Base-by-base conservation (phyloP, 1,140 invertebrate species). In the Frieseomelitta varia region DNA sequence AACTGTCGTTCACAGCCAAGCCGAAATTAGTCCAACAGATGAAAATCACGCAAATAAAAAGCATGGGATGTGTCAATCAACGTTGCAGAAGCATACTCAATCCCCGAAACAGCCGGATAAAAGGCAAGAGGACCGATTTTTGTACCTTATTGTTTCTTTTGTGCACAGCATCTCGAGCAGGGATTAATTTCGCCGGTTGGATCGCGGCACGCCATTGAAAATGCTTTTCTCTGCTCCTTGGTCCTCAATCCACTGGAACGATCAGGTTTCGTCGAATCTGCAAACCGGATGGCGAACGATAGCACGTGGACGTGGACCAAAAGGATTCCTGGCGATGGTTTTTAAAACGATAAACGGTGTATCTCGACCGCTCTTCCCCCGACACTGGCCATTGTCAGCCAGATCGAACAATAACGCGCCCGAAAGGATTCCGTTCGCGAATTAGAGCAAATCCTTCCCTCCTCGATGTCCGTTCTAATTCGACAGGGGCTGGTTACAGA, bases 391-490 rank as follows among this genome's bases (percentile, higher is more conserved):
- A 92, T 92, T 92, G 88, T 93, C 79, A 81, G 21, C 55, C 85
- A 72, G 87, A 75, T 88, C 73, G 78, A 67, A 80, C 86, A 88
- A 88, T 85, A 55, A 68, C 19, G 58, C n/a, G 81, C 30, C 78
- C 71, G 51, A n/a, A 74, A 88, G 81, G 78, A 88, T 81, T 88
- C 85, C 58, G 85, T 87, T 65, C 79, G 85, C 87, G 90, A 91
- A 91, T 91, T 90, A 87, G 84, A 86, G 68, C 77, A 89, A 91
- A 89, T 91, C 90, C 90, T 91, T 91, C 89, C 84, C 56, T 24
- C 85, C 53, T 74, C 77, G 88, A 88, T 85, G 87, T 79, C 39
- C 85, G 89, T 65, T 88, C 87, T 91, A 89, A 91, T 91, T 91
- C 90, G 81, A 71, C 61, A 51, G 69, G 79, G 79, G 77, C n/a